Base-by-base conservation (phyloP, 2,797 vertebrate genomes). In the Pelochelys cantorii region DNA sequence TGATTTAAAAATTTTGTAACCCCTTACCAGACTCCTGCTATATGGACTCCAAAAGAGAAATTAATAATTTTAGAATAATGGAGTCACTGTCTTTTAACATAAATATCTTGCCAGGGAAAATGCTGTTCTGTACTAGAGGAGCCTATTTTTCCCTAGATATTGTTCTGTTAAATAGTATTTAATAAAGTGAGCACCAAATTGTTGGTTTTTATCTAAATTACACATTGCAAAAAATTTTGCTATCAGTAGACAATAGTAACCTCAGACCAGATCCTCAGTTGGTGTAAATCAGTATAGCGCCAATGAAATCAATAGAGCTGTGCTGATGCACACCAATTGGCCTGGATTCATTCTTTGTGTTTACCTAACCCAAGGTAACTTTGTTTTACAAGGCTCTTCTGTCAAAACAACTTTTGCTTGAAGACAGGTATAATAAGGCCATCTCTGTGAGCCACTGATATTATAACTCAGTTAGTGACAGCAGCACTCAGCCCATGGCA, bases 331-430 rank as follows among this genome's bases (percentile, higher is more conserved):
- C 82, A 37, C 77, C 42, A 53, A 42, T 42, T 42, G 42, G 77
- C 37, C 23, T 65, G 65, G 13, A 18, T 17, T 65, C 34, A 59
- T 42, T 42, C 71, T 48, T 42, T 75, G 34, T 84, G 59, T 92
- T 88, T 88, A 85, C 71, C 65, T 88, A 92, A 88, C 83, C 86
- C 81, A 29, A 54, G 68, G 81, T 92, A 85, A 82, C 86, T 92
- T 85, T 59, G 65, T 37, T 18, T 79, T 74, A 81, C 65, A 90
- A 81, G 62, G 79, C 55, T 80, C 77, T 80, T 80, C 31, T 85
- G 37, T 71, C 56, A 42, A 55, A 75, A 81, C 71, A 78, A 57
- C 68, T 27, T 77, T 13, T 48, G 23, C 42, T 13, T 22, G 57
- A 56, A 13, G 81, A 31, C 84, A 87, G 68, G 22, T 29, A 52